phyloP scores from a whole-genome alignment of 2,888 invertebrate genomes.

The Coleophora flavipennella region DNA sequence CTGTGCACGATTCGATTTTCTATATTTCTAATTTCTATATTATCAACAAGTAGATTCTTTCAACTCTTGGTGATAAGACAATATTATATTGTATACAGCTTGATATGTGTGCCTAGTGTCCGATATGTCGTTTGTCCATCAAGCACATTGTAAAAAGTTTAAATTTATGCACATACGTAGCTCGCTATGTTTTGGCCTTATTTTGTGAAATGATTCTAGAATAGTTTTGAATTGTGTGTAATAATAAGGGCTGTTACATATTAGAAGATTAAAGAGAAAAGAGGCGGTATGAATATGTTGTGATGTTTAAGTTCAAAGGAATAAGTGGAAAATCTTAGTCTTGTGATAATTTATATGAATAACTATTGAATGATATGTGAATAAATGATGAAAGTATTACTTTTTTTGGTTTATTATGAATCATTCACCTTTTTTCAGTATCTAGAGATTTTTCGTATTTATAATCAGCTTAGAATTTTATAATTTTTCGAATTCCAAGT shows the following conservation, averaged over 20 bases:
- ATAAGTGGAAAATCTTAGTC: constrained; percentile 53
- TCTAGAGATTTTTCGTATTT: too few species aligned
- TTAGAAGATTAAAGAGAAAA: constrained; percentile 44
- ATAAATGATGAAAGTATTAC: constrained; percentile 68
- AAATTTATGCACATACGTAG: constrained; percentile 29
- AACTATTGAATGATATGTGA: constrained; percentile 34
- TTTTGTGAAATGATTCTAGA: constrained; percentile 42
- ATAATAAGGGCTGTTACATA: constrained; percentile 58
- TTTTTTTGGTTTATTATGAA: constrained; percentile 29
- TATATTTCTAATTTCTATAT: constrained; percentile 2
- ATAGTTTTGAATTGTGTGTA: constrained; percentile 39
- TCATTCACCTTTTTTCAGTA: too few species aligned
- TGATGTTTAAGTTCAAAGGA: constrained; percentile 70
- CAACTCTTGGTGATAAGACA: constrained; percentile 45
- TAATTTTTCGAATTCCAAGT: too few species aligned
- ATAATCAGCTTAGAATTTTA: too few species aligned
- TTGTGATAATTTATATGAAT: constrained; percentile 71
- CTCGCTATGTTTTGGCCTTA: constrained; percentile 50
- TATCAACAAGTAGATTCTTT: constrained; percentile 18
- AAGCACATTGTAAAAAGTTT: constrained; percentile 30
- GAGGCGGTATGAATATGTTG: constrained; percentile 58
- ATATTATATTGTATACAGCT: constrained; percentile 39
- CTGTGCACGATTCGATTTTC: background rate
- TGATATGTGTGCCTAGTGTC: constrained; percentile 40
- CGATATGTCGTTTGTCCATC: constrained; percentile 9